phyloP scores from a whole-genome alignment of 2,888 invertebrate genomes.

The Plebejus anna region DNA sequence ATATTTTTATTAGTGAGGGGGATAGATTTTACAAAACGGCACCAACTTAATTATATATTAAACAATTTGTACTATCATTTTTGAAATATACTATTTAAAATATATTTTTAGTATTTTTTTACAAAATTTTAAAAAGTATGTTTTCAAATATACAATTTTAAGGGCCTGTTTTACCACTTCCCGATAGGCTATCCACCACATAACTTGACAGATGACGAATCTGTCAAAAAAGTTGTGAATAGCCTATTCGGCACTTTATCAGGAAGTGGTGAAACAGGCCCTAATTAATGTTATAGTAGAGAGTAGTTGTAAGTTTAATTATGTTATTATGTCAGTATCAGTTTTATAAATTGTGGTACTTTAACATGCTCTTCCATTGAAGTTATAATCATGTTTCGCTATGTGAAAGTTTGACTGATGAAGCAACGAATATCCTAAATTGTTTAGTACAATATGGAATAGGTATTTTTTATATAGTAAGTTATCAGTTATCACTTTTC shows the following conservation, averaged over 20 bases:
- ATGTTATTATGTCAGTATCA: neutral
- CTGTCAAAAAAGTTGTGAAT: too few relatives aligned
- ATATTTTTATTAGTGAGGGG: too few relatives aligned
- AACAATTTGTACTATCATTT: neutral
- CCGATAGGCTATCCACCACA: too few relatives aligned
- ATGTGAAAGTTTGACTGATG: neutral
- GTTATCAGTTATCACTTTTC: neutral
- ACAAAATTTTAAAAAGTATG: neutral
- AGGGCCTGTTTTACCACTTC: neutral
- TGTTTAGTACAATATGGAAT: neutral
- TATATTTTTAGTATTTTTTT: neutral
- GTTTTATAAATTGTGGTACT: neutral
- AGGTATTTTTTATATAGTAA: neutral
- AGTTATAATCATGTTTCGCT: neutral
- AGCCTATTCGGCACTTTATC: too few relatives aligned
- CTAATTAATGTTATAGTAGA: neutral
- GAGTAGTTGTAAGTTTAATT: neutral
- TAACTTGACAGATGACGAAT: too few relatives aligned
- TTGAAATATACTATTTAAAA: neutral
- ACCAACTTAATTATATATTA: neutral
- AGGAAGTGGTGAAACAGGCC: neutral
- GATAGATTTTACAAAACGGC: constrained; percentile 3
- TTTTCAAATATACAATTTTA: neutral
- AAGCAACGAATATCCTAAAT: neutral
- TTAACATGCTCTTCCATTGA: constrained; percentile 1